A percentile compares a stretch with the other conserved stretches of the same genome.
Evolutionary conservation across 2,888 invertebrate species (phyloP).

Genomic region (Sminthurides aquaticus): DNA sequence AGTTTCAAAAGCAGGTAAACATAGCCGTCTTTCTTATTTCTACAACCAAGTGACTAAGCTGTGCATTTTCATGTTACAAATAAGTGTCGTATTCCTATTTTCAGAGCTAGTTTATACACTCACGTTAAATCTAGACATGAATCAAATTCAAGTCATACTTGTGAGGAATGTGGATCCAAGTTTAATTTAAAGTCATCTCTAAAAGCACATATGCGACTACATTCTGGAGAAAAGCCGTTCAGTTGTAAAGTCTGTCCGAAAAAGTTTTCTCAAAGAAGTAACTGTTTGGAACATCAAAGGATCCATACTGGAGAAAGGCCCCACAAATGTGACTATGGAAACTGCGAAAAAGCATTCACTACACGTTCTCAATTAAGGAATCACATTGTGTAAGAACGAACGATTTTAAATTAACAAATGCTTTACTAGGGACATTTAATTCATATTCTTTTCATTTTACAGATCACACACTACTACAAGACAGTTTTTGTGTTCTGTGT

Average conservation of each 20-base stretch:
- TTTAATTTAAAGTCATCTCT: slow-evolving; percentile 72
- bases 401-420: too few relatives aligned
- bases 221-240: slow-evolving; percentile 57
- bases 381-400: slow-evolving; percentile 38
- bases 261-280: slow-evolving; percentile 68
- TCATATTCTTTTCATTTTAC: neutral
- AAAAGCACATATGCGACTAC: slow-evolving; percentile 59
- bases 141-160: slow-evolving; percentile 48
- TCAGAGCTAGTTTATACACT: slow-evolving; percentile 61
- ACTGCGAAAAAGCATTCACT: slow-evolving; percentile 45
- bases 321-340: slow-evolving; percentile 61
- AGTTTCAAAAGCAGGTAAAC: slow-evolving; percentile 35
- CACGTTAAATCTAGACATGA: slow-evolving; percentile 53
- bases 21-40: neutral
- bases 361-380: slow-evolving; percentile 33
- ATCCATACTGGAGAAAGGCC: slow-evolving; percentile 75
- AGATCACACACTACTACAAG: slow-evolving; percentile 14
- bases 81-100: too few relatives aligned
- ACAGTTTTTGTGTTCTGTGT: slow-evolving; percentile 27
- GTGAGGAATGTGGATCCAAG: slow-evolving; percentile 63
- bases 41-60: too few relatives aligned
- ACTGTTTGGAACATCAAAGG: slow-evolving; percentile 59
- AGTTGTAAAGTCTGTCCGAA: slow-evolving; percentile 62
- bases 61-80: too few relatives aligned
- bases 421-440: neutral